phyloP scores from a whole-genome alignment of 2,113 vertebrate genomes.

The Notothenia coriiceps region DNA sequence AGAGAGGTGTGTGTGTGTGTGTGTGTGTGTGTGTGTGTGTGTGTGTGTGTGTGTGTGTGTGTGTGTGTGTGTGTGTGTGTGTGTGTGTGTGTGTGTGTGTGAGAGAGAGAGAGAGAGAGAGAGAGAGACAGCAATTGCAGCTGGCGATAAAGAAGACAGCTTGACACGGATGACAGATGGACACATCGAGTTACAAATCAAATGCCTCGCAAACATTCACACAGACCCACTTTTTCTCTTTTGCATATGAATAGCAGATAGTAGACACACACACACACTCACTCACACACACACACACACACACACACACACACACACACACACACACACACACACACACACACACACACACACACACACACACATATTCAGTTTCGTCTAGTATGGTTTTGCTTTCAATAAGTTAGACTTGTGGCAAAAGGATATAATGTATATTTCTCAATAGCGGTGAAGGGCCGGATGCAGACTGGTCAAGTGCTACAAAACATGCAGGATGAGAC shows the following conservation, averaged over 20 bases:
- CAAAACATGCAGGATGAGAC: background rate
- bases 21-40: conserved; percentile 23
- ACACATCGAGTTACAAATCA: conserved; percentile 45
- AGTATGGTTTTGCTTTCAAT: background rate
- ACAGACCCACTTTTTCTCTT: conserved; percentile 48
- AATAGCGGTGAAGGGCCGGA: background rate
- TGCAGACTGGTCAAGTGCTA: background rate
- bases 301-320: conserved; percentile 33
- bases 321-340: conserved; percentile 8
- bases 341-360: conserved; percentile 16
- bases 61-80: conserved; percentile 4
- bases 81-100: background rate
- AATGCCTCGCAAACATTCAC: conserved; percentile 62
- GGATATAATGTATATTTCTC: background rate
- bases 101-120: no score
- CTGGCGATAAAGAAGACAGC: conserved; percentile 31
- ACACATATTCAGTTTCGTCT: background rate
- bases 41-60: background rate
- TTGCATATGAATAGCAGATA: conserved; percentile 76
- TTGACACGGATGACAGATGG: conserved; percentile 47
- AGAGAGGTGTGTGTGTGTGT: conserved; percentile 37
- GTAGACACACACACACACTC: conserved; percentile 38
- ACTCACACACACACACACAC: conserved; percentile 19
- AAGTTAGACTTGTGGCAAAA: background rate
- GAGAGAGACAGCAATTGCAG: background rate